Evolutionary conservation across 2,797 vertebrate genomes (phyloP).

Genomic region (Chelon auratus): DNA sequence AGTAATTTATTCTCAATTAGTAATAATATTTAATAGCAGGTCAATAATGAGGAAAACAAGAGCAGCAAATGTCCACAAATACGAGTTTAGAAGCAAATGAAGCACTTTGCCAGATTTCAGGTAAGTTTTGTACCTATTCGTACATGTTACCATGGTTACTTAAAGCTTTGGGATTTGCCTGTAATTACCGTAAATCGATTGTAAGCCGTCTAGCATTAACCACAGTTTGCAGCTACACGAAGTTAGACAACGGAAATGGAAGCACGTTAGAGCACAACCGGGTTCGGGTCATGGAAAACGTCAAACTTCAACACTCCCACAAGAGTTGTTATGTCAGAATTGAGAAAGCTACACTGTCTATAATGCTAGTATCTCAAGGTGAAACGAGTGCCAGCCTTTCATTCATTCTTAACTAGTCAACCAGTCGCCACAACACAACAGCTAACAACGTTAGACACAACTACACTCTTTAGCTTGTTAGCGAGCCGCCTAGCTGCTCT

Average conservation of each 20-base stretch:
- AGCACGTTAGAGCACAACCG: slow-evolving; percentile 7
- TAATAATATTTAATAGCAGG: too few relatives aligned
- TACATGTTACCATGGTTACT: slow-evolving; percentile 8
- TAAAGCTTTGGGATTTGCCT: too few relatives aligned
- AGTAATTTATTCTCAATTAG: too few relatives aligned
- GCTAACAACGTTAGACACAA: slow-evolving; percentile 35
- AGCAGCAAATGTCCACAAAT: background rate
- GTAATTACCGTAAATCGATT: slow-evolving; percentile 5
- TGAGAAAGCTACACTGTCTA: background rate
- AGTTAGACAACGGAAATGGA: slow-evolving; percentile 33
- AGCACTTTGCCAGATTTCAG: background rate
- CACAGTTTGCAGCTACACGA: background rate
- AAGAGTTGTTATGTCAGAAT: background rate
- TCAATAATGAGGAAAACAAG: background rate
- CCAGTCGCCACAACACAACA: background rate
- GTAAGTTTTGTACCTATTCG: background rate
- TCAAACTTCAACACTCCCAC: slow-evolving; percentile 4
- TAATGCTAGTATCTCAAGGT: too few relatives aligned
- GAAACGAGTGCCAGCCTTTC: slow-evolving; percentile 4
- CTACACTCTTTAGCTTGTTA: slow-evolving; percentile 64
- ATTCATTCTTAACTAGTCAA: slow-evolving; percentile 43
- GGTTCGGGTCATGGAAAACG: slow-evolving; percentile 3
- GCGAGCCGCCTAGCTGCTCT: slow-evolving; percentile 53
- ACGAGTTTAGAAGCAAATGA: background rate
- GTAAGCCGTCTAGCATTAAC: slow-evolving; percentile 1